Conservation (phyloP, 2,113 vertebrate species). For the Furnarius figulus region DNA sequence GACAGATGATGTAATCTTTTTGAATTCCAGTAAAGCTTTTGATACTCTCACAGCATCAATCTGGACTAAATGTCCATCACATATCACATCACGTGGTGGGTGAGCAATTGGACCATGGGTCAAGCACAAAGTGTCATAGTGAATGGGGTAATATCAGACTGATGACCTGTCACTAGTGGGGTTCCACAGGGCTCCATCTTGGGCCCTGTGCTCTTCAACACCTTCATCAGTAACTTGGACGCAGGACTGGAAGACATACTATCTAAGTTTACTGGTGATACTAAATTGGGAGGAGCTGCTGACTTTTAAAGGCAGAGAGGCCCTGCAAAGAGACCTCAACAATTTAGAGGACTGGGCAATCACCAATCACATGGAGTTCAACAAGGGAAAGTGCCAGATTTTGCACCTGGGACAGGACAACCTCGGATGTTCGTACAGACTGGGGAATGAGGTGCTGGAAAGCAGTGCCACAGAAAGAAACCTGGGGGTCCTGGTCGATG, state of each 20-base stretch:
- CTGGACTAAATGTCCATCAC: not conserved
- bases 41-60: not conserved
- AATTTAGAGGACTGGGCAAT: not conserved
- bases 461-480: fast-evolving
- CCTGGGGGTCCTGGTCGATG: fast-evolving
- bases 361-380: fast-evolving
- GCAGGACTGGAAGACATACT: not conserved
- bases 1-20: not conserved
- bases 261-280: not conserved
- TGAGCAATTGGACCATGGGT: not conserved
- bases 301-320: not conserved
- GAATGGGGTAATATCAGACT: not conserved
- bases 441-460: not conserved
- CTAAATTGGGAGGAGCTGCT: not conserved
- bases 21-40: not conserved
- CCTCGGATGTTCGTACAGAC: not conserved
- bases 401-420: not conserved
- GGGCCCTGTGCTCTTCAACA: not conserved
- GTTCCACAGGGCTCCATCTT: not conserved
- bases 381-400: not conserved
- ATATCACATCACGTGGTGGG: not conserved
- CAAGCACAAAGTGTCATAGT: not conserved
- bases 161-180: not conserved
- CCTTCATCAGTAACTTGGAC: not conserved
- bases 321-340: not conserved